These are phyloP conservation scores for Caenorhabditis doughertyi DNA, from an alignment of 2,888 invertebrate species.

Conservation along the genomic window DNA sequence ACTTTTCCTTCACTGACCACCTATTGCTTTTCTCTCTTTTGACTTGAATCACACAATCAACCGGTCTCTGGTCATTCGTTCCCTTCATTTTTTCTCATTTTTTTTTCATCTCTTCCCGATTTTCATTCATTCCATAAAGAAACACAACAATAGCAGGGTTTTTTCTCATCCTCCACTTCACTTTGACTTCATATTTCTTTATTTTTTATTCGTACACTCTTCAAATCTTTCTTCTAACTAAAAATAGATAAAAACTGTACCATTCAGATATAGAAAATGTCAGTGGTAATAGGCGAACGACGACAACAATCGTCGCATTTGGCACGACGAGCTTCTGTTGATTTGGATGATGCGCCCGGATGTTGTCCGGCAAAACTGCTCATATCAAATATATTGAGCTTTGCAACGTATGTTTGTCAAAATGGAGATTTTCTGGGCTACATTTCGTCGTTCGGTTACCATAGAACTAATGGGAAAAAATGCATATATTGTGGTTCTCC, in stretches of 20 bases:
- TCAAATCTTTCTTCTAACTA: background rate
- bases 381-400: constrained; percentile 81
- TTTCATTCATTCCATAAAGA: constrained; percentile 1
- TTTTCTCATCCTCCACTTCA: background rate
- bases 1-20: constrained; percentile 44
- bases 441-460: no score
- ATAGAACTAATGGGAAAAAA: background rate
- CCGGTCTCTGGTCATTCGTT: constrained; percentile 42
- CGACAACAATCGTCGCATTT: constrained; percentile 54
- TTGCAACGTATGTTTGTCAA: constrained; percentile 80
- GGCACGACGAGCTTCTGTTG: constrained; percentile 68
- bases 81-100: constrained; percentile 10
- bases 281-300: constrained; percentile 52
- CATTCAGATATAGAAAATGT: constrained; percentile 47
- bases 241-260: background rate
- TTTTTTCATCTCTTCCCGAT: constrained; percentile 10
- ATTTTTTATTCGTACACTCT: background rate
- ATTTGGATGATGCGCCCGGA: constrained; percentile 75
- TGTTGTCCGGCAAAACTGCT: constrained; percentile 81
- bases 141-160: constrained; percentile 1
- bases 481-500: no score
- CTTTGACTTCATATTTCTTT: background rate
- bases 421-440: no score
- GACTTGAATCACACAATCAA: constrained; percentile 31
- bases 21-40: constrained; percentile 3